A percentile compares a stretch with the other conserved stretches of the same genome.
Evolutionary conservation across 1,140 invertebrate genomes (phyloP).

Genomic region (Dendroctonus ponderosae): DNA sequence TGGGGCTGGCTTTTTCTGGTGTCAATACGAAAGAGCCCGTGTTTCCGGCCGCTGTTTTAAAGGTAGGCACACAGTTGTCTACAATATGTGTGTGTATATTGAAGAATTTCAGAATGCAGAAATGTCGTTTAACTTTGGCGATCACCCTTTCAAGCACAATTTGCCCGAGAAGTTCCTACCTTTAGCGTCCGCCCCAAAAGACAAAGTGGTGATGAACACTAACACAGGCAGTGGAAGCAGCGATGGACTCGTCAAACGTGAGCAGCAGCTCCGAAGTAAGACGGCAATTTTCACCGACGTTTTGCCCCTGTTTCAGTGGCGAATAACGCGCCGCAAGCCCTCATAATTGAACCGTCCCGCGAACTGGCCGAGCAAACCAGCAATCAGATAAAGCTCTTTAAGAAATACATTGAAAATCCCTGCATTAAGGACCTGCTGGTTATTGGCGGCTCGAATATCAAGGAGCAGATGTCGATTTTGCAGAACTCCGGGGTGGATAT

Average conservation of each 20-base stretch:
- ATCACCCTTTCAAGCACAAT: slow-evolving; percentile 76
- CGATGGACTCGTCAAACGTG: slow-evolving; percentile 37
- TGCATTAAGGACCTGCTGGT: slow-evolving; percentile 76
- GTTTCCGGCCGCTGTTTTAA: slow-evolving; percentile 92
- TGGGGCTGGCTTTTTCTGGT: slow-evolving; percentile 87
- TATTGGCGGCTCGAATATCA: slow-evolving; percentile 87
- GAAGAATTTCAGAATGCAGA: slow-evolving; percentile 81
- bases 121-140: slow-evolving; percentile 96
- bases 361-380: slow-evolving; percentile 97
- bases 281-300: slow-evolving; percentile 5
- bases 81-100: background rate
- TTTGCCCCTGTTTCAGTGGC: slow-evolving; percentile 48
- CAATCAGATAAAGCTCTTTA: slow-evolving; percentile 90
- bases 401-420: slow-evolving; percentile 81
- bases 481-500: slow-evolving; percentile 78
- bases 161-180: slow-evolving; percentile 70
- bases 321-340: slow-evolving; percentile 89
- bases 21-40: slow-evolving; percentile 73
- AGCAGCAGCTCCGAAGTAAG: background rate
- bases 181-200: slow-evolving; percentile 65
- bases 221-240: slow-evolving; percentile 52
- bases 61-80: slow-evolving; percentile 64
- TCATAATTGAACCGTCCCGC: slow-evolving; percentile 95
- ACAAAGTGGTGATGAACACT: slow-evolving; percentile 63
- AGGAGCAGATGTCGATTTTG: slow-evolving; percentile 84